These are phyloP conservation scores for Sycophila sp. DNA, from an alignment of 1,140 invertebrate genomes.

Conservation along the genomic window DNA sequence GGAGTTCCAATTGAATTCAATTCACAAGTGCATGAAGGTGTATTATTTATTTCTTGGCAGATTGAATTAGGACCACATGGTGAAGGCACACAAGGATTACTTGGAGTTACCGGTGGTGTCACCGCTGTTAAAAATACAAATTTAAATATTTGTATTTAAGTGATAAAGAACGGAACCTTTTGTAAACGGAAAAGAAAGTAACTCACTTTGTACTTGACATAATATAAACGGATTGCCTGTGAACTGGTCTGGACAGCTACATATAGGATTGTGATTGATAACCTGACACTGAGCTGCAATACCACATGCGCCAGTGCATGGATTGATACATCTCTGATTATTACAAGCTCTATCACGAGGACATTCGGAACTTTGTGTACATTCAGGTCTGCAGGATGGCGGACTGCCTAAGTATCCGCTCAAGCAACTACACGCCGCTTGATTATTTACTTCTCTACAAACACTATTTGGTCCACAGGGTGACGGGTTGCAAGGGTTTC, in stretches of 20 bases:
- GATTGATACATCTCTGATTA: constrained; percentile 76
- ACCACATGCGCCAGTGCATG: constrained; percentile 77
- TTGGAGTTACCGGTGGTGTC: constrained; percentile 49
- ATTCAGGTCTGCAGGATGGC: constrained; percentile 75
- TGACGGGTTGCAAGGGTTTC: constrained; percentile 72
- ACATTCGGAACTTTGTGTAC: constrained; percentile 75
- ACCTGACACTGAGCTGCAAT: constrained; percentile 70
- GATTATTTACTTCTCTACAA: constrained; percentile 71
- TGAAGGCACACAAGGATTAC: constrained; percentile 70
- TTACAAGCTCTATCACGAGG: constrained; percentile 71
- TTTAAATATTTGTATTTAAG: not conserved
- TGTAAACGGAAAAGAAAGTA: not conserved
- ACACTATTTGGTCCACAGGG: constrained; percentile 75
- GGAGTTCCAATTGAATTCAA: constrained; percentile 57
- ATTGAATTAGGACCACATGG: constrained; percentile 77
- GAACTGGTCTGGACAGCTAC: constrained; percentile 71
- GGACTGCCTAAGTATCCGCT: constrained; percentile 75
- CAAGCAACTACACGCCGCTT: constrained; percentile 76
- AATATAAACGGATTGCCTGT: constrained; percentile 69
- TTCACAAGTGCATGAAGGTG: constrained; percentile 61
- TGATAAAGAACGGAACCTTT: not conserved
- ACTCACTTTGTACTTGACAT: constrained; percentile 56
- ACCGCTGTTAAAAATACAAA: not conserved
- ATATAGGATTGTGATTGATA: constrained; percentile 73
- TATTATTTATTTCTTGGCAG: constrained; percentile 70